Base-by-base conservation (phyloP, 2,888 invertebrate species). In the Conus canariensis region DNA sequence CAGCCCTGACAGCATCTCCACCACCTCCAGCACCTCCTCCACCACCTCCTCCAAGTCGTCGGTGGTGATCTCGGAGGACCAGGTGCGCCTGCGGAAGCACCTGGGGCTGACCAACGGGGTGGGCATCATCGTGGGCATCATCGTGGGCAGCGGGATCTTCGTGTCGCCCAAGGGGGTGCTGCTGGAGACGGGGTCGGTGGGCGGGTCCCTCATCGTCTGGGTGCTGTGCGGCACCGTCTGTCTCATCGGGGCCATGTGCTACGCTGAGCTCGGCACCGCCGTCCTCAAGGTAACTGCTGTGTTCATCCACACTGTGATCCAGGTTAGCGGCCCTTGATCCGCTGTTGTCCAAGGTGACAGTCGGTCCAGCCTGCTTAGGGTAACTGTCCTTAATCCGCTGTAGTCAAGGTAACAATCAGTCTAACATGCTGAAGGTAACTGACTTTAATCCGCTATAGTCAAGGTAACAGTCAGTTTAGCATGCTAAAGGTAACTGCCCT, bases 251-350 rank as follows among this genome's bases (percentile, higher is more conserved):
- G 99, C 99, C 0, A 97, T 99, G 59, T 99, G 99, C 96, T 99
- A 99, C 96, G 99, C 99, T 14, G 99, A 99, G 97, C 97, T 99
- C 93, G 99, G 99, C 97, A 99, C 99, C 67, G 98, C 98, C 97
- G 99, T 99, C 94, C 98, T 99, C 0, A 98, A 98, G 96, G 89
- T 89, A 25, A 89, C 14, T 45, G 45, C 4, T 45, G 45, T 45
- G 45, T 45, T 45, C 45, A 45, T 45, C 45, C 45, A 8, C 74
- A n/a, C 30, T 10, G 8, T 30, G 19, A 77, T 74, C 22, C 25
- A 22, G 67, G 67, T 64, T 16, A 4, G 64, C 6, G 16, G 67
- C 67, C 7, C 22, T 67, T 16, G 67, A 45, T 45, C 45, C 45
- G 45, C 45, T 45, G 74, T n/a, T 74, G n/a, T n/a, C 8, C n/a